Base-by-base conservation (phyloP, 1,140 invertebrate genomes). In the Nephila pilipes region DNA sequence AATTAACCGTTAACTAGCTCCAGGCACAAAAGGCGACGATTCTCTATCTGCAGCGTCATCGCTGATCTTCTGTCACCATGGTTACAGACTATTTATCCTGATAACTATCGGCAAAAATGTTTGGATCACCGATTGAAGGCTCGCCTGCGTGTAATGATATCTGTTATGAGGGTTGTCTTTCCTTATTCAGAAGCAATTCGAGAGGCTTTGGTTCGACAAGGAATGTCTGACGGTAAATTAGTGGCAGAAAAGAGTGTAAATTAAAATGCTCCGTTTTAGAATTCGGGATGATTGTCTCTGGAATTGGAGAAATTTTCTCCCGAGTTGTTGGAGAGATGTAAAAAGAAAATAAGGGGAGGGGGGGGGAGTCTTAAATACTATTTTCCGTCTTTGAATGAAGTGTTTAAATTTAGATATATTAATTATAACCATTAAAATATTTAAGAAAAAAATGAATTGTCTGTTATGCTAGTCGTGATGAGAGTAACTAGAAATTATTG, bases 1-100 rank as follows among this genome's bases (percentile, higher is more conserved):
- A 81, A 81, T 81, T 81, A 81, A 81, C 80, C 80, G 80, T 81
- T 81, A 81, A 81, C 80, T 81, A 81, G 80, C 80, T 36, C 80
- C 36, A 55, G 80, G 80, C 80, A 54, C 36, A 46, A 55, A 80
- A 81, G 80, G 80, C 80, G 80, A 81, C 80, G 80, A 81, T 81
- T 36, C 80, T 25, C 46, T 81, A 81, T 54, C 80, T 46, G 20
- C 18, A 36, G 80, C 80, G 80, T 81, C 80, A 81, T 81, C 65
- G 16, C 29, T 75, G 65, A 75, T 75, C 80, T 55, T 38, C 20
- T 36, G 46, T 81, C 38, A 20, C 46, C 80, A 81, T 81, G 80
- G 80, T 81, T 81, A 81, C 80, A 16, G 46, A 81, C 80, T 81
- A 81, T 81, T 81, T 81, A 81, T 81, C 46, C 80, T 55, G 80